Evolutionary conservation across 2,113 vertebrate species (phyloP), one percentile per base, ranked within the genome.

Genomic region (Chrysemys picta): DNA sequence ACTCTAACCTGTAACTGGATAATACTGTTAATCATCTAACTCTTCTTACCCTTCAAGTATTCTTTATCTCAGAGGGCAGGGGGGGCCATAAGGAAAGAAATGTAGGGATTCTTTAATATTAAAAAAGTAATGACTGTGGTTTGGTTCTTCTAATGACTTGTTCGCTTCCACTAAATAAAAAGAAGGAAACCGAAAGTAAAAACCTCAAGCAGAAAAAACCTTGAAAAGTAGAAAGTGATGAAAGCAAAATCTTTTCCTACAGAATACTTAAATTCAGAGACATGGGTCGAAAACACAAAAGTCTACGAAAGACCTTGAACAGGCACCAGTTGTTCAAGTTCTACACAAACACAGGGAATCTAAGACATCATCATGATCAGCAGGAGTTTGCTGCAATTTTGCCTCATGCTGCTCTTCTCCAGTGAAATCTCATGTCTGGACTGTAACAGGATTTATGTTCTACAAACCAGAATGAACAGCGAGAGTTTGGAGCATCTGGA

Each of bases 101-200:
- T 65, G 13, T 35, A 17, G 31, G 62, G 16, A 7, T 65, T 65
- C 14, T 8, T 17, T 17, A 65, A 65, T 17, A 65, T 35, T 65
- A 8, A 65, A 35, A 65, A 4, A 2, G 13, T 17, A 8, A 5
- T 35, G 1, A 17, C 2, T 35, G 6, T 21, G 65, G 8, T 69
- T 19, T 69, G 10, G 17, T 38, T 38, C n/a, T n/a, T 38, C 35
- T 10, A 4, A 38, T n/a, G 12, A 6, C 6, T 29, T 69, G 65
- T 69, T 21, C 35, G 2, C 65, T n/a, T 69, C 16, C 35, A 62
- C 8, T 38, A 38, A 38, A 72, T 22, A 8, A 29, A n/a, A 89
- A 89, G 50, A 22, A 83, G 90, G 93, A 95, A 98, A 98, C 79
- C 90, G 94, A 96, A 98, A 97, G 59, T 72, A 91, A 92, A 91